A percentile compares a stretch with the other conserved stretches of the same genome.
Evolutionary conservation across 2,888 invertebrate species (phyloP).

Genomic region (Amphipyra tragopoginis): DNA sequence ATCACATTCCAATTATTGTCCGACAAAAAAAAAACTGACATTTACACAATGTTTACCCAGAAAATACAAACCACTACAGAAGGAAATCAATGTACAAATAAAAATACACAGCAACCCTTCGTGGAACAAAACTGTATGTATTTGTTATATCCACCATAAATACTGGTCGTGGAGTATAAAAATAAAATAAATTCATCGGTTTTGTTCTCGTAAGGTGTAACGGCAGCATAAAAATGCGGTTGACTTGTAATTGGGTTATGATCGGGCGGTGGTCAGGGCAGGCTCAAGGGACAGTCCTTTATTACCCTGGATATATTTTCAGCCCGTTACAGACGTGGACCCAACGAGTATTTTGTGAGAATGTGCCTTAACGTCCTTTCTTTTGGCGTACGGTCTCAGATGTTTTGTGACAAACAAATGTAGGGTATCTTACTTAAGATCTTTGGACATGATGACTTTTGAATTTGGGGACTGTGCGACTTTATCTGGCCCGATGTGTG

Average conservation of each 20-base stretch:
- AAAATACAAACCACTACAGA: slow-evolving; percentile 13
- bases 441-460: slow-evolving; percentile 12
- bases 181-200: slow-evolving; percentile 64
- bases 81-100: slow-evolving; percentile 38
- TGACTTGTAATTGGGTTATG: slow-evolving; percentile 79
- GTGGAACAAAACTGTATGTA: slow-evolving; percentile 31
- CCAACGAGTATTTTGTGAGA: slow-evolving; percentile 56
- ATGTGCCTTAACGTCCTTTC: slow-evolving; percentile 48
- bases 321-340: slow-evolving; percentile 59
- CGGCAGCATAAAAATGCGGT: slow-evolving; percentile 76
- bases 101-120: slow-evolving; percentile 26
- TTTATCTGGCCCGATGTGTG: too few relatives aligned
- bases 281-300: slow-evolving; percentile 67
- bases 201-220: slow-evolving; percentile 66
- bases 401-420: slow-evolving; percentile 34
- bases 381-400: slow-evolving; percentile 28
- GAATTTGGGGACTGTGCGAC: neutral
- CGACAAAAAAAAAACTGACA: neutral
- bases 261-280: slow-evolving; percentile 67
- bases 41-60: neutral
- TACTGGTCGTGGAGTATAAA: slow-evolving; percentile 55
- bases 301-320: slow-evolving; percentile 69
- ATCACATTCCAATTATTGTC: neutral
- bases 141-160: slow-evolving; percentile 56
- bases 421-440: slow-evolving; percentile 17